Percentiles rank a stretch among this genome's conserved stretches.
Evolutionary conservation across 2,113 vertebrate species (phyloP).

Genomic region (Nansenia antarctica): DNA sequence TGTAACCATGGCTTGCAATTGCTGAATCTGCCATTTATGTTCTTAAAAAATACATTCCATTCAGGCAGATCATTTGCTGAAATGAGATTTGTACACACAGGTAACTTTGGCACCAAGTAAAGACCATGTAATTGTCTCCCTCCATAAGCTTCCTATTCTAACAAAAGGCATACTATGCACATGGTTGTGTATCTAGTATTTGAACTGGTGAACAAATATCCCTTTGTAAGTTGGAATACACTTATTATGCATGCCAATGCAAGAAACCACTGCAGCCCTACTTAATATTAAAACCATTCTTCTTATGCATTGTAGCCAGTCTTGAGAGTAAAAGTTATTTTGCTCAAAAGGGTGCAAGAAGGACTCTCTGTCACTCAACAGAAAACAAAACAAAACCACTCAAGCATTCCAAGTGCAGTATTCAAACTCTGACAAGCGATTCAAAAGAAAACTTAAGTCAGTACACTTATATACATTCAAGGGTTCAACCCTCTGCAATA

Average conservation of each 20-base stretch:
- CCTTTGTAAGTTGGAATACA: not conserved
- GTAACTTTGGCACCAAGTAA: not conserved
- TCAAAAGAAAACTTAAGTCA: slow-evolving; percentile 19
- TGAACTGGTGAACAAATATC: not conserved
- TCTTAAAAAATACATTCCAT: not conserved
- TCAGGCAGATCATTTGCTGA: not conserved
- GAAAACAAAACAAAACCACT: not conserved
- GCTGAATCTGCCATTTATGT: not conserved
- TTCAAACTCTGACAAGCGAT: not conserved
- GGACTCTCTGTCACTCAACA: not conserved
- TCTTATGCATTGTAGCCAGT: not conserved
- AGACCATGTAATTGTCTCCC: not conserved
- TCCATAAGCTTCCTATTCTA: not conserved
- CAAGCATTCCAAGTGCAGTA: not conserved
- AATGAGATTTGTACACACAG: not conserved
- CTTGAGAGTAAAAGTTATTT: not conserved
- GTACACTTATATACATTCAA: slow-evolving; percentile 52
- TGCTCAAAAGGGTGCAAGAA: not conserved
- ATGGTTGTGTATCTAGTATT: not conserved
- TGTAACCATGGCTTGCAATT: not conserved
- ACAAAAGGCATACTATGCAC: not conserved
- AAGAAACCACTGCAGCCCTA: not conserved
- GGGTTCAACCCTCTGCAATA: slow-evolving; percentile 34
- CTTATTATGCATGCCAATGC: not conserved
- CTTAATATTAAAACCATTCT: not conserved